Evolutionary conservation across 2,888 invertebrate species (phyloP), one percentile per base, ranked within the genome.

Genomic region (Galerucella nymphaeae): DNA sequence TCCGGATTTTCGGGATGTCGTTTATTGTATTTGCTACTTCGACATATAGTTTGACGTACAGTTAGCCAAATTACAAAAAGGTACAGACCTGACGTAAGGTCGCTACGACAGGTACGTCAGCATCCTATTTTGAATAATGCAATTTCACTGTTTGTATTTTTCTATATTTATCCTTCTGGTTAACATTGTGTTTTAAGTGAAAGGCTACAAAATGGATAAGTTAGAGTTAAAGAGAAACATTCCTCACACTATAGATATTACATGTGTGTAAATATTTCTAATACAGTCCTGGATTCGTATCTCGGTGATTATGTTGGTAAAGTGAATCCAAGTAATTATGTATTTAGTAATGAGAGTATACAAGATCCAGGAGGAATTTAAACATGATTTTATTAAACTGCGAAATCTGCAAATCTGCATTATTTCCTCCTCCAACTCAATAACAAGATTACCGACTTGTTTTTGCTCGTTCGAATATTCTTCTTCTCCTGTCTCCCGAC

Each of bases 351-450:
- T 78, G 78, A 78, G 78, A 78, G 75, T 78, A 75, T 78, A 77
- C 77, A 75, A 77, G 77, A 76, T 73, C 74, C 76, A 74, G 68
- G 73, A 78, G 79, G 78, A 81, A 80, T 81, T 80, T 79, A 77
- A 79, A 79, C 79, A 78, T 79, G 79, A 80, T 81, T 81, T 80
- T 80, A 80, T 81, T 81, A 81, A 81, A 80, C 79, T 81, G 80
- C 77, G 77, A 81, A 80, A 77, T 81, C 77, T 79, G 80, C 80
- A 80, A 80, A 77, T 81, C 77, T 79, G 80, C 80, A 80, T 80
- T 81, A 80, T 81, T 81, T 80, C 77, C 74, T 55, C 65, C 50
- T 65, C 45, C 78, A 72, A 78, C 78, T 80, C 80, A 77, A 81
- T 81, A 81, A 81, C 80, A 78, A 81, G 80, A 81, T 81, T 80